These are phyloP conservation scores for Sarcophaga carnaria DNA, from an alignment of 2,888 invertebrate species.

Conservation along the genomic window DNA sequence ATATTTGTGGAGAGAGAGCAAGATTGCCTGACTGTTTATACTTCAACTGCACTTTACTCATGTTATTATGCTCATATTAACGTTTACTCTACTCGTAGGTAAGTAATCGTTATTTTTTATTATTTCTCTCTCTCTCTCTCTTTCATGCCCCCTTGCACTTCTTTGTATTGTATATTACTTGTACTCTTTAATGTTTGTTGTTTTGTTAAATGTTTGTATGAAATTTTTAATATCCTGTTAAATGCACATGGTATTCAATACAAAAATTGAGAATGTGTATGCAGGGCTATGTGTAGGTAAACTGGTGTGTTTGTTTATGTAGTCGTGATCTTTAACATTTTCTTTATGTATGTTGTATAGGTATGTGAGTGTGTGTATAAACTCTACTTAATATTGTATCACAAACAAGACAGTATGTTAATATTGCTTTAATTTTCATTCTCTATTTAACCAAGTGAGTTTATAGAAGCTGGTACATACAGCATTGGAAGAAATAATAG, in stretches of 20 bases:
- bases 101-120: background rate
- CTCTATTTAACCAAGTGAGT: background rate
- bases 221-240: slow-evolving; percentile 58
- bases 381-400: background rate
- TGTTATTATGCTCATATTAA: background rate
- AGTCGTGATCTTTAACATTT: background rate
- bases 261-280: background rate
- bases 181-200: slow-evolving; percentile 39
- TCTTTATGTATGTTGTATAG: background rate
- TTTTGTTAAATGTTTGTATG: slow-evolving; percentile 30
- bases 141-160: no score
- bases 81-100: background rate
- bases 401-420: background rate
- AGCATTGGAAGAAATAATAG: background rate
- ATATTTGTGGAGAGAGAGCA: no score
- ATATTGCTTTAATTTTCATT: background rate
- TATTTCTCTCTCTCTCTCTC: background rate
- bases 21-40: background rate
- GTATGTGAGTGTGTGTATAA: no score
- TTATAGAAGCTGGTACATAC: background rate
- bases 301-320: background rate
- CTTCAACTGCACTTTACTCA: background rate
- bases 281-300: background rate
- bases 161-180: background rate
- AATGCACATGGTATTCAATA: slow-evolving; percentile 12